phyloP scores from a whole-genome alignment of 1,140 invertebrate species.

The Scylla paramamosain region DNA sequence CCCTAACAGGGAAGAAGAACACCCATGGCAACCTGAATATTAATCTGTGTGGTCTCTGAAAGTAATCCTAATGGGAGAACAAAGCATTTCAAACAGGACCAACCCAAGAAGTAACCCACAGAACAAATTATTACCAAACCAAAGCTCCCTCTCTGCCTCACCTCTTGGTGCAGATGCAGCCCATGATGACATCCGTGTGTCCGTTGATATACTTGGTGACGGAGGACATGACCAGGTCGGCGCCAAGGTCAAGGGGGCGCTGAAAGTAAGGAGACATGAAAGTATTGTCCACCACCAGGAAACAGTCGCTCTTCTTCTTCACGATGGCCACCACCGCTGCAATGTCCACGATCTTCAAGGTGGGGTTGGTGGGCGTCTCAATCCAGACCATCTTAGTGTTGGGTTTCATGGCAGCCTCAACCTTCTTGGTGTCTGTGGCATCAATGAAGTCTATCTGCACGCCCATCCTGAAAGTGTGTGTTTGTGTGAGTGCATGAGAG shows the following conservation, averaged over 20 bases:
- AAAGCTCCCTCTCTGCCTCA: neutral
- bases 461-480: slow-evolving; percentile 81
- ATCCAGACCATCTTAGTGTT: slow-evolving; percentile 87
- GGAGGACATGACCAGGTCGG: slow-evolving; percentile 95
- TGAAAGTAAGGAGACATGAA: slow-evolving; percentile 98
- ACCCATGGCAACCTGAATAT: neutral
- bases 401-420: slow-evolving; percentile 64
- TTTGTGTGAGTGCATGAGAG: neutral
- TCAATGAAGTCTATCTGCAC: slow-evolving; percentile 92
- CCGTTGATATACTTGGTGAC: slow-evolving; percentile 99
- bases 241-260: slow-evolving; percentile 93
- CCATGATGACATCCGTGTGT: slow-evolving; percentile 99
- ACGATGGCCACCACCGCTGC: slow-evolving; percentile 86
- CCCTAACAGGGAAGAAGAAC: no score
- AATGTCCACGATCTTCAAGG: slow-evolving; percentile 95
- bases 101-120: no score
- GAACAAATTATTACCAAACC: no score
- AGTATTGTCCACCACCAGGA: slow-evolving; percentile 98
- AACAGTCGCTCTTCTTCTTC: slow-evolving; percentile 83
- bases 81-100: no score
- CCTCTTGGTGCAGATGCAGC: slow-evolving; percentile 87
- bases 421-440: slow-evolving; percentile 81
- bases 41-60: neutral
- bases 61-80: no score
- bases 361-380: slow-evolving; percentile 98